Base-by-base conservation (phyloP, 2,113 vertebrate species). In the Crotophaga sulcirostris region DNA sequence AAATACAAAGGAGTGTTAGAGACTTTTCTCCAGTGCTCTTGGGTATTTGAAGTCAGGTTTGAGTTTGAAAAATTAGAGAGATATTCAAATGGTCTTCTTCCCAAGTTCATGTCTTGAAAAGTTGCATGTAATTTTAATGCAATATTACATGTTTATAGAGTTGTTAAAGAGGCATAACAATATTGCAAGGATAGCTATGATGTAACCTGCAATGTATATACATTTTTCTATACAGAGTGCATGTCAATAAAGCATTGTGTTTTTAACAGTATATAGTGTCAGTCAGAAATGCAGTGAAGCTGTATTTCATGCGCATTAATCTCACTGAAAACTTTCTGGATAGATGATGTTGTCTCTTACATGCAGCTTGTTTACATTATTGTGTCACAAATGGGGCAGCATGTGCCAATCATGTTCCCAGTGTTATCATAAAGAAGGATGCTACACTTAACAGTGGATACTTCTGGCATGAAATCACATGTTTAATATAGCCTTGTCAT, bases 311-410 rank as follows among this genome's bases (percentile, higher is more conserved):
- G 16, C 56, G 55, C 34, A 28, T 72, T 40, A 16, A 84, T 74
- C 31, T 47, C 63, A 36, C 34, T 45, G 64, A 23, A 54, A 20
- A 33, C 21, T 11, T 64, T n/a, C 11, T 31, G 63, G 31, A 5
- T 10, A 7, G 29, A 5, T 38, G 10, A 21, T 15, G 17, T 4
- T 75, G 62, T 45, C 28, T 45, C 21, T 49, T 4, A 24, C 16
- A 0, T 1, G 45, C 36, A 70, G 56, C 18, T 54, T 26, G 7
- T n/a, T 55, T 13, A 11, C 0, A 1, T n/a, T 11, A 13, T n/a
- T 4, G 4, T 42, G 67, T 63, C 84, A 29, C 51, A 18, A 8
- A 10, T 6, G 24, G 29, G 47, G 36, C 31, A 54, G 28, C 18
- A 11, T 16, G 40, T 14, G 19, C 49, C 28, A n/a, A 0, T 28